Percentiles rank a stretch among this genome's conserved stretches.
These are phyloP conservation scores for Halictus quadricinctus DNA, from an alignment of 2,888 invertebrate genomes.

Conservation along the genomic window DNA sequence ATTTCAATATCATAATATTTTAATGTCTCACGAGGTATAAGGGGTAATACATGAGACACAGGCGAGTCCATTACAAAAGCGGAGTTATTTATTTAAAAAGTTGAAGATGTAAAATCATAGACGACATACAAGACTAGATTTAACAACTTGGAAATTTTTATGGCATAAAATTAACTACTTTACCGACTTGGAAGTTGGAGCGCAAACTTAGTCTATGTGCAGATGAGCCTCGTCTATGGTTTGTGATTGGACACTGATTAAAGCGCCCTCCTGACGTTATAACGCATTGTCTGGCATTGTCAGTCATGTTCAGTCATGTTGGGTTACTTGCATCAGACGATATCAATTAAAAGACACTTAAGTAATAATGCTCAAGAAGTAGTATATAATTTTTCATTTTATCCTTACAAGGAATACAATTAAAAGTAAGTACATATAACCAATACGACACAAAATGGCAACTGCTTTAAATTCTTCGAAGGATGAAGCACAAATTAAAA, in stretches of 20 bases:
- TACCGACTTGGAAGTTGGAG: background rate
- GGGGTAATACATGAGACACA: background rate
- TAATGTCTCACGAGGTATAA: background rate
- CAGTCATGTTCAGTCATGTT: constrained; percentile 16
- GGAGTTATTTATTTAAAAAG: background rate
- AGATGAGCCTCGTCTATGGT: too few species aligned
- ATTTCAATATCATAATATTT: background rate
- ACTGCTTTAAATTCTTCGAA: constrained; percentile 22
- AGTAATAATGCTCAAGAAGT: constrained; percentile 6
- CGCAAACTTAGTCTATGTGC: background rate
- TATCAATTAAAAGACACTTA: background rate
- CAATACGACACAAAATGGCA: constrained; percentile 35
- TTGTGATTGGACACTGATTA: too few species aligned
- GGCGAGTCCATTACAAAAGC: background rate
- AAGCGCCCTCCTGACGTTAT: background rate
- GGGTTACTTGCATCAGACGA: background rate
- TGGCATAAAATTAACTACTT: background rate
- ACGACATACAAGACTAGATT: background rate
- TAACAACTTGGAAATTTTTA: background rate
- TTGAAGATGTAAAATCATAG: background rate
- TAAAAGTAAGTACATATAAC: constrained; percentile 4
- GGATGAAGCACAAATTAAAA: constrained; percentile 25
- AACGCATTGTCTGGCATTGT: background rate
- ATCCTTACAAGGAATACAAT: background rate
- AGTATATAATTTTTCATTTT: constrained; percentile 9